These are phyloP conservation scores for Machimus rusticus DNA, from an alignment of 2,888 invertebrate species.

Conservation along the genomic window DNA sequence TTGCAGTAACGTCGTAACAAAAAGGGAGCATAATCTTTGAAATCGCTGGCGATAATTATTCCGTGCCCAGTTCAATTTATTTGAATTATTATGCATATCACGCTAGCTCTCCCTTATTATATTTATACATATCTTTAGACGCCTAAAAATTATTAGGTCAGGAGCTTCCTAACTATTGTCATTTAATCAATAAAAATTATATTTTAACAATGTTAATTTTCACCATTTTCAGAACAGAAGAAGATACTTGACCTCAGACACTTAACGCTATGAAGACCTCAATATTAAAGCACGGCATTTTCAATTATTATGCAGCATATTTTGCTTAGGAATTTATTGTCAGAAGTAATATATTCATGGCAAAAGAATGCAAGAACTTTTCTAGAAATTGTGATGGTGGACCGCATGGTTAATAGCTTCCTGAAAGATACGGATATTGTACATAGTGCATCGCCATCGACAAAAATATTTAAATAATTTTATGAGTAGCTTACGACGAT, in stretches of 20 bases:
- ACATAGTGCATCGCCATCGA: too few relatives aligned
- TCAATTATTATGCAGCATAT: not conserved
- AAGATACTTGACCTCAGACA: not conserved
- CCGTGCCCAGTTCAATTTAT: not conserved
- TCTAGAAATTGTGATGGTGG: too few relatives aligned
- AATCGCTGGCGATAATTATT: not conserved
- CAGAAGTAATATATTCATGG: too few relatives aligned
- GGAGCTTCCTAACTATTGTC: not conserved
- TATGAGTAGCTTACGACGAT: too few relatives aligned
- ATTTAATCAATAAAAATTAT: not conserved
- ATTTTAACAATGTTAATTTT: not conserved
- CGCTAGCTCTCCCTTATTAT: too few relatives aligned
- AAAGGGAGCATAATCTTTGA: not conserved
- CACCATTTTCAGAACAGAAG: not conserved
- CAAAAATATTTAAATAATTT: too few relatives aligned
- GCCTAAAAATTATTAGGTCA: not conserved
- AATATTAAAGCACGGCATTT: not conserved
- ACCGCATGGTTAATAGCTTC: too few relatives aligned
- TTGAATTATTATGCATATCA: not conserved
- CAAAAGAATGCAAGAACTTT: too few relatives aligned
- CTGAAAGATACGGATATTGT: too few relatives aligned
- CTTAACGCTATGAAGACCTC: not conserved
- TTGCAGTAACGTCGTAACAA: not conserved
- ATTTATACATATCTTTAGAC: not conserved
- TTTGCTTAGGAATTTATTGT: too few relatives aligned